Evolutionary conservation across 2,113 vertebrate species (phyloP).

Genomic region (Ailurus styani): DNA sequence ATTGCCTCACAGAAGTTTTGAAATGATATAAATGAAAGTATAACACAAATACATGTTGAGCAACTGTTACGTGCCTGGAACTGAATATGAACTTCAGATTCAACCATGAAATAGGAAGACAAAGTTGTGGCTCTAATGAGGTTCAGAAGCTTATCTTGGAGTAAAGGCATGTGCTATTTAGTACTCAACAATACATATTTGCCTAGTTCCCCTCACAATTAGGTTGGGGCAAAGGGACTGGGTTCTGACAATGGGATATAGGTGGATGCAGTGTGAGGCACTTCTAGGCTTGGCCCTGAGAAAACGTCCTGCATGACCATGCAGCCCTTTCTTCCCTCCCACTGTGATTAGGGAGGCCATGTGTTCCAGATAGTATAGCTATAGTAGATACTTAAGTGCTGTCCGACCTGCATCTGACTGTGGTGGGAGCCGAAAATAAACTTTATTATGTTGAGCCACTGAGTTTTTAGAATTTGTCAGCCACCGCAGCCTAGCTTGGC

Average conservation of each 20-base stretch:
- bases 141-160: neutral
- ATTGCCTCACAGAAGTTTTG: neutral
- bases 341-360: neutral
- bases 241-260: neutral
- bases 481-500: too few relatives aligned
- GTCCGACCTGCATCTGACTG: neutral
- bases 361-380: neutral
- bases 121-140: neutral
- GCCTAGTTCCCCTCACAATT: neutral
- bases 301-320: neutral
- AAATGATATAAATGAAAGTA: neutral
- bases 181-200: neutral
- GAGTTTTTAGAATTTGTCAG: neutral
- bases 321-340: neutral
- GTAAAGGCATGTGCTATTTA: neutral
- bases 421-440: neutral
- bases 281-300: neutral
- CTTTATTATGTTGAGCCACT: neutral
- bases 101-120: neutral
- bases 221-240: neutral
- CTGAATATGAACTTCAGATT: neutral
- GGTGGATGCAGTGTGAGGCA: neutral
- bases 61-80: neutral
- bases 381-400: neutral
- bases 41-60: neutral